These are phyloP conservation scores for Mycteria americana DNA, from an alignment of 2,797 vertebrate genomes.

Conservation along the genomic window DNA sequence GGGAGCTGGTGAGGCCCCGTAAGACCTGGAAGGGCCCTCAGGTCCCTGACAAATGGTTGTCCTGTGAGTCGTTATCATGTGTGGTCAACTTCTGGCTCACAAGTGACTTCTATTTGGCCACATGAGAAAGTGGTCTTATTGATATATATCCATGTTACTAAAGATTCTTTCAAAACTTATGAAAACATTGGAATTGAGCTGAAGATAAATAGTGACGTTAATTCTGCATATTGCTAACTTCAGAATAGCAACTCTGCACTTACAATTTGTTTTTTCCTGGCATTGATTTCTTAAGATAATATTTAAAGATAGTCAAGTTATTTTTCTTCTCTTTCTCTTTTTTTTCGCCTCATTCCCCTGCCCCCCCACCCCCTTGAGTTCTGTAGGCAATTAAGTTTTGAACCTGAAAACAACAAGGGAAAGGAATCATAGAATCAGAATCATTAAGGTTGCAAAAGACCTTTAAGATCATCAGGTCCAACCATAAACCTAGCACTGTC, in stretches of 20 bases:
- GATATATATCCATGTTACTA: background rate
- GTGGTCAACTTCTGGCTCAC: background rate
- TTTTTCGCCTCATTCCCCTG: background rate
- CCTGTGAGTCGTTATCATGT: background rate
- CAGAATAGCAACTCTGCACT: background rate
- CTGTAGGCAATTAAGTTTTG: background rate
- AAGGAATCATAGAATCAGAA: background rate
- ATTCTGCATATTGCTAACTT: background rate
- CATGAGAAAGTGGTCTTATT: background rate
- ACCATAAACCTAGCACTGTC: too few species aligned
- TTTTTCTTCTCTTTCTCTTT: background rate
- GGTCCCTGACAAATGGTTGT: background rate
- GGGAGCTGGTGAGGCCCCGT: background rate
- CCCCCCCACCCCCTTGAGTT: background rate
- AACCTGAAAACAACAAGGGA: background rate
- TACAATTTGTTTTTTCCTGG: background rate
- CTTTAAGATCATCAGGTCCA: too few species aligned
- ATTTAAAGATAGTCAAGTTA: background rate
- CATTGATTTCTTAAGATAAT: background rate
- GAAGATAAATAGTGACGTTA: background rate
- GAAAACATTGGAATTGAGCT: background rate
- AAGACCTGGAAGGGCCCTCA: background rate
- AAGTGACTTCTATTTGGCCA: background rate
- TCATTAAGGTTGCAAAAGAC: too few species aligned
- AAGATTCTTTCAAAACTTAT: background rate